Conservation (phyloP, 1,140 invertebrate genomes). For the Reticulitermes speratus region DNA sequence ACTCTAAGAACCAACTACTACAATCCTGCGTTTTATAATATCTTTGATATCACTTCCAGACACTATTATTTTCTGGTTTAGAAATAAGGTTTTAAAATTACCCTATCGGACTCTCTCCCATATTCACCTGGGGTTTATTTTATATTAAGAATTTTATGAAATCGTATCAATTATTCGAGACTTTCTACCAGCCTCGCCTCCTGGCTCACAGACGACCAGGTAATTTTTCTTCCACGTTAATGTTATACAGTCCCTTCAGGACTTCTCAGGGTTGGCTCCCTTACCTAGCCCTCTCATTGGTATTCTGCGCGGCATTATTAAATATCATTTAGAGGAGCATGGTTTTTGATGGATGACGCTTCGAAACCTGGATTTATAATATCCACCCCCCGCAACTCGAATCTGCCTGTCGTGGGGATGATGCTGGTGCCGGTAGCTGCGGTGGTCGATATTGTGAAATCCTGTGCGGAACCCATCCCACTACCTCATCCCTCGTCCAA, state of each 20-base stretch:
- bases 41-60: too few relatives aligned
- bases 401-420: neutral
- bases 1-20: too few relatives aligned
- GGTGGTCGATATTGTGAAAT: conserved; percentile 1
- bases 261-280: neutral
- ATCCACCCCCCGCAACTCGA: neutral
- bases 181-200: neutral
- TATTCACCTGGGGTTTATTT: too few relatives aligned
- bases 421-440: neutral
- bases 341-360: conserved; percentile 2
- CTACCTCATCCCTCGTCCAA: neutral
- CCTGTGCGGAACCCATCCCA: neutral
- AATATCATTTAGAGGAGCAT: conserved; percentile 12
- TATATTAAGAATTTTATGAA: too few relatives aligned
- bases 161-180: too few relatives aligned
- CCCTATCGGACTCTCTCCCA: too few relatives aligned
- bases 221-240: neutral
- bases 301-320: conserved; percentile 15
- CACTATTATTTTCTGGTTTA: too few relatives aligned
- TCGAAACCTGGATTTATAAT: conserved; percentile 19
- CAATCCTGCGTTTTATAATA: too few relatives aligned
- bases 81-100: too few relatives aligned
- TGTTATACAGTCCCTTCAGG: neutral
- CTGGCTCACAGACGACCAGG: neutral
- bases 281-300: neutral